These are phyloP conservation scores for Heterotis niloticus DNA, from an alignment of 2,113 vertebrate species.

Conservation along the genomic window DNA sequence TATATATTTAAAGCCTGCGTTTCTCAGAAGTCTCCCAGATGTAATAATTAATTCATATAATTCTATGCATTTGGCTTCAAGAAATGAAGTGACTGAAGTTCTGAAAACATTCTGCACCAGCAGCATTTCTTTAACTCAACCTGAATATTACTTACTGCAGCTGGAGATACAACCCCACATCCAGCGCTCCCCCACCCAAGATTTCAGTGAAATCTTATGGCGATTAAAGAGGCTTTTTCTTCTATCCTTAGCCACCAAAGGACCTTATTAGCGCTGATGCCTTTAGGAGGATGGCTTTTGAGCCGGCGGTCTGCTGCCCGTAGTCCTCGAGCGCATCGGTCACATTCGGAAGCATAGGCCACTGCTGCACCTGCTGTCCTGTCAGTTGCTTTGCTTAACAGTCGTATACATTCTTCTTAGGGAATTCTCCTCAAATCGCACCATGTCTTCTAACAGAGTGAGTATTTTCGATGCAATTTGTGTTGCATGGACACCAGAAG, in stretches of 20 bases:
- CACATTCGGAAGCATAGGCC: neutral
- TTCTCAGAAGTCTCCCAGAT: neutral
- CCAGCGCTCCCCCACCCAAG: conserved; percentile 27
- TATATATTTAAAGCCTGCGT: neutral
- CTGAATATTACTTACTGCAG: neutral
- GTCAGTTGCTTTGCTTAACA: neutral
- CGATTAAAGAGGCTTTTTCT: conserved; percentile 77
- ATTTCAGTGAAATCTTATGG: conserved; percentile 50
- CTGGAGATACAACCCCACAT: conserved; percentile 31
- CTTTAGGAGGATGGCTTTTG: conserved; percentile 23
- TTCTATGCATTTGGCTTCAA: neutral
- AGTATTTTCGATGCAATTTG: conserved; percentile 43
- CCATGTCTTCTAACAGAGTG: conserved; percentile 60
- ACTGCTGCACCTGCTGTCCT: neutral
- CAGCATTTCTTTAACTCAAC: too few relatives aligned
- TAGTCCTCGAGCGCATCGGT: neutral
- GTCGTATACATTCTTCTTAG: conserved; percentile 8
- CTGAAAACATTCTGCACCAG: neutral
- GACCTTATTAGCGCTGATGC: conserved; percentile 51
- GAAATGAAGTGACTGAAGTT: neutral
- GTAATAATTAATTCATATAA: neutral
- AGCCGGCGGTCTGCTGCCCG: conserved; percentile 18
- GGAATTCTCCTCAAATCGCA: conserved; percentile 40
- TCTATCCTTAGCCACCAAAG: conserved; percentile 72
- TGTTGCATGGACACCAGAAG: neutral